A percentile compares a stretch with the other conserved stretches of the same genome.
These are phyloP conservation scores for Oceanodroma leucorhoa DNA, from an alignment of 2,797 vertebrate species.

Conservation along the genomic window DNA sequence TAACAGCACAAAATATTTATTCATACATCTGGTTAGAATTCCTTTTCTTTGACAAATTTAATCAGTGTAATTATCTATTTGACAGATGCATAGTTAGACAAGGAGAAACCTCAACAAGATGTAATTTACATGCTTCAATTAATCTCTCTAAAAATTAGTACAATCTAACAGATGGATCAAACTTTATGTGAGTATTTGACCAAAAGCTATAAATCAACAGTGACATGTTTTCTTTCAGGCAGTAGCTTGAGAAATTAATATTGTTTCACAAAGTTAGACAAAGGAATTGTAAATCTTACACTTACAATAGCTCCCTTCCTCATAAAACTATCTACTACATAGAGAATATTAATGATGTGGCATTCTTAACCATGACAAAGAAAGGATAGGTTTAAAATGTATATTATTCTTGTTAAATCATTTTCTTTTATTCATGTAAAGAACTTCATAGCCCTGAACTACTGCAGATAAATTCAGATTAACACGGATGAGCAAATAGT, in stretches of 20 bases:
- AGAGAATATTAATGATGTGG: not conserved
- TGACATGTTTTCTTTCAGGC: constrained; percentile 24
- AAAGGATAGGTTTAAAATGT: not conserved
- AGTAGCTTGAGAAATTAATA: constrained; percentile 21
- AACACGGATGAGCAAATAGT: not conserved
- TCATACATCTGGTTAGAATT: constrained; percentile 32
- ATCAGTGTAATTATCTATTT: constrained; percentile 40
- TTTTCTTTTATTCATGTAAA: not conserved
- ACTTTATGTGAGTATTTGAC: constrained; percentile 29
- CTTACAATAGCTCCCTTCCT: not conserved
- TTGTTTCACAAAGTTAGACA: constrained; percentile 16
- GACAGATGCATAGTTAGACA: not conserved
- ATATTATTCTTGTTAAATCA: not conserved
- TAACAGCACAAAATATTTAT: constrained; percentile 23
- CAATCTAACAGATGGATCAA: constrained; percentile 36
- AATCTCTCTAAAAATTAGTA: constrained; percentile 46
- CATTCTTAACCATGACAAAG: not conserved
- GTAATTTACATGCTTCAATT: constrained; percentile 36
- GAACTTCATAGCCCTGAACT: not conserved
- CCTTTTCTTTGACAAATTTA: constrained; percentile 49
- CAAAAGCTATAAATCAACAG: constrained; percentile 27
- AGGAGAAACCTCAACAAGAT: constrained; percentile 35
- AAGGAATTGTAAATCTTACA: not conserved
- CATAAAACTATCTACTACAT: not conserved
- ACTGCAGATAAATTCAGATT: not conserved